Percentiles rank a stretch among this genome's conserved stretches.
phyloP scores from a whole-genome alignment of 2,888 invertebrate species.

The Monoplex corrugatus region DNA sequence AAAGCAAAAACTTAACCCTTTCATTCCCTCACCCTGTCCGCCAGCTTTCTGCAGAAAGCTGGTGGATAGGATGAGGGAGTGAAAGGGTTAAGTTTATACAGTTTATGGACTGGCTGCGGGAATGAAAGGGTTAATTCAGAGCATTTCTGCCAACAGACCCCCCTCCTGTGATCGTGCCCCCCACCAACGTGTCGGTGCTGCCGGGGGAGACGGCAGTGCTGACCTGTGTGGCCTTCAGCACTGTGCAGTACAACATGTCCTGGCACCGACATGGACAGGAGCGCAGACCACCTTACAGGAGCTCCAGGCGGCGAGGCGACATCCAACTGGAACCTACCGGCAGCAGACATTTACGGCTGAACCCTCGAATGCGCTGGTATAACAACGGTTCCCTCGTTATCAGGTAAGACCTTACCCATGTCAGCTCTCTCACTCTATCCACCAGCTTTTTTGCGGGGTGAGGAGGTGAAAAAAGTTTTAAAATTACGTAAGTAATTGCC shows the following conservation, averaged over 20 bases:
- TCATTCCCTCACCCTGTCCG: no score
- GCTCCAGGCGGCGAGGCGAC: background rate
- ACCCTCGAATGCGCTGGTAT: slow-evolving; percentile 66
- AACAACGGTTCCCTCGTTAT: slow-evolving; percentile 81
- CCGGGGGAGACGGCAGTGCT: slow-evolving; percentile 81
- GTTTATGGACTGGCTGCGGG: background rate
- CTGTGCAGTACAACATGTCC: slow-evolving; percentile 80
- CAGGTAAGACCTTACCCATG: slow-evolving; percentile 71
- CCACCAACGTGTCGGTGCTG: slow-evolving; percentile 81
- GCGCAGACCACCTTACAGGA: background rate
- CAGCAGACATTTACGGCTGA: slow-evolving; percentile 59
- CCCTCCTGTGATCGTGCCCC: slow-evolving; percentile 82
- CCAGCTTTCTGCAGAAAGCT: no score
- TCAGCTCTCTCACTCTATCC: no score
- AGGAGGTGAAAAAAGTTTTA: no score
- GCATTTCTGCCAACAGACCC: slow-evolving; percentile 79
- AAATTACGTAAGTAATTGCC: no score
- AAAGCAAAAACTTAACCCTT: no score
- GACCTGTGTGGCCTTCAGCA: slow-evolving; percentile 81
- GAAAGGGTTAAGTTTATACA: no score
- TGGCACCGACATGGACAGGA: slow-evolving; percentile 77
- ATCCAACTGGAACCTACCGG: slow-evolving; percentile 42
- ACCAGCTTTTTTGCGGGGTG: no score
- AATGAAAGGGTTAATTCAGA: background rate
- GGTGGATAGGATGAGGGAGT: no score